Conservation (phyloP, 2,888 invertebrate species). For the Diaprepes abbreviatus region DNA sequence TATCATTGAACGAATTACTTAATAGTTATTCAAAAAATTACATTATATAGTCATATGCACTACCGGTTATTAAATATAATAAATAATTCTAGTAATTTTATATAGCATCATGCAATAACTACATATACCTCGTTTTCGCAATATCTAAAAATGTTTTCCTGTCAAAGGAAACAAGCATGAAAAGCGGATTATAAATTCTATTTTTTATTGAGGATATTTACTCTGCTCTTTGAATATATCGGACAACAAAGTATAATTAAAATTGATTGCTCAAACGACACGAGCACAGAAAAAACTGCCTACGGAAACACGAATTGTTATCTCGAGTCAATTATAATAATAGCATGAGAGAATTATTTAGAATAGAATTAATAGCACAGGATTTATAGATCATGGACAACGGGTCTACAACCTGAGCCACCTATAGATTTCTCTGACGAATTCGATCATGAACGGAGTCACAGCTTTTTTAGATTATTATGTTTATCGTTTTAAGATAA, state of each 20-base stretch:
- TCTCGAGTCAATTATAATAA: slow-evolving; percentile 45
- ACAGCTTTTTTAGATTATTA: too few species aligned
- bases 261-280: slow-evolving; percentile 47
- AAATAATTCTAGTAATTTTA: background rate
- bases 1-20: too few species aligned
- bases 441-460: slow-evolving; percentile 10
- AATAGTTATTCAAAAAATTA: too few species aligned
- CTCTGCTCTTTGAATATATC: slow-evolving; percentile 42
- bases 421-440: slow-evolving; percentile 20
- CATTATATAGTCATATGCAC: background rate
- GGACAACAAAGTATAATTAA: slow-evolving; percentile 47
- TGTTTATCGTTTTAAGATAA: too few species aligned
- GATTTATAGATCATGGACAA: slow-evolving; percentile 61
- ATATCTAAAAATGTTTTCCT: slow-evolving; percentile 22
- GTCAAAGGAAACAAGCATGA: slow-evolving; percentile 33
- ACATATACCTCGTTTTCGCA: slow-evolving; percentile 6
- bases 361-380: slow-evolving; percentile 54
- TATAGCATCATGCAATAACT: slow-evolving; percentile 1
- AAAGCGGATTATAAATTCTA: slow-evolving; percentile 33
- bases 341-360: slow-evolving; percentile 43
- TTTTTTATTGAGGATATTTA: slow-evolving; percentile 40
- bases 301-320: slow-evolving; percentile 47
- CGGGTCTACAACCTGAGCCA: slow-evolving; percentile 60
- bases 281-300: slow-evolving; percentile 38
- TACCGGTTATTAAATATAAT: background rate